Evolutionary conservation across 2,113 vertebrate species (phyloP).

Genomic region (Arvicanthis niloticus): DNA sequence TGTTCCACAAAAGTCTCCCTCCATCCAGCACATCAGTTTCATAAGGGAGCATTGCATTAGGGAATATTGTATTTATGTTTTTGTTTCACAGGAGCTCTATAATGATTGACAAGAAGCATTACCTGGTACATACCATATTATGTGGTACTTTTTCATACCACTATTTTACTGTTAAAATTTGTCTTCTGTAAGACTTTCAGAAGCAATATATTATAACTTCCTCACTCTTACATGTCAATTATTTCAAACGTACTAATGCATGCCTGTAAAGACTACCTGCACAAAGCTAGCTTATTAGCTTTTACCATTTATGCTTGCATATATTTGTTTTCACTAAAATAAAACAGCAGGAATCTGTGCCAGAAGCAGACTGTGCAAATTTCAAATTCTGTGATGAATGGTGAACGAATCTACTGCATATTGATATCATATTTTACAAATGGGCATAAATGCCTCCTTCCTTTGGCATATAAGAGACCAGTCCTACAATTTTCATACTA

Average conservation of each 20-base stretch:
- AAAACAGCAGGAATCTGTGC: neutral
- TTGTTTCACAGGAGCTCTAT: neutral
- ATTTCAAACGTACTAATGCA: neutral
- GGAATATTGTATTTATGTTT: neutral
- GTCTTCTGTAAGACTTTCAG: neutral
- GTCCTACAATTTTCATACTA: neutral
- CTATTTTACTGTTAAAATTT: neutral
- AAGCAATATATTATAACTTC: neutral
- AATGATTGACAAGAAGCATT: neutral
- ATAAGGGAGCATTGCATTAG: fast-evolving
- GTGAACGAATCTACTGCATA: neutral
- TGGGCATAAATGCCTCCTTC: neutral
- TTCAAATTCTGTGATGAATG: neutral
- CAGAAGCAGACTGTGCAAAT: neutral
- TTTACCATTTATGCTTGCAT: neutral
- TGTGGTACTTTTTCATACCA: fast-evolving
- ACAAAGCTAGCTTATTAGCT: neutral
- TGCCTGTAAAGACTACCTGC: neutral
- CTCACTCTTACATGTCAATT: neutral
- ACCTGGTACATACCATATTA: fast-evolving
- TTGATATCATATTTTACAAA: neutral
- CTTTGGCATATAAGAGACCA: neutral
- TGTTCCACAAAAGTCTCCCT: neutral
- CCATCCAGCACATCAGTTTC: fast-evolving
- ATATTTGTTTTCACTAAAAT: neutral